These are phyloP conservation scores for Neosilurus mollespiculum DNA, from an alignment of 2,797 vertebrate species.

Conservation along the genomic window DNA sequence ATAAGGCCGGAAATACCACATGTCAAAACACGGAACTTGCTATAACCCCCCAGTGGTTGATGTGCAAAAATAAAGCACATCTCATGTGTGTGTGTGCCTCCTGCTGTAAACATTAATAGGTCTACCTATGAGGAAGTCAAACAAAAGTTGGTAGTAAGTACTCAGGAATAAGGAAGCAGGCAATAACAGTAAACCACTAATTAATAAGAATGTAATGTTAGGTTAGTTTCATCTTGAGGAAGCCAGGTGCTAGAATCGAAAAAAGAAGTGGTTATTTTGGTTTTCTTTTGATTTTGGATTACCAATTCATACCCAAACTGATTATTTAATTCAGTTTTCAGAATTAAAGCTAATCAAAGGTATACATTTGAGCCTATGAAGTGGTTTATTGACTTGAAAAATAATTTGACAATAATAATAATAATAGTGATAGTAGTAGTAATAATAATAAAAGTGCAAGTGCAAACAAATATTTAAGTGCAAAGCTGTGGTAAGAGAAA, in stretches of 20 bases:
- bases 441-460: too few relatives aligned
- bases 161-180: neutral
- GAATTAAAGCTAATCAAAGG: neutral
- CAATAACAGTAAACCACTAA: neutral
- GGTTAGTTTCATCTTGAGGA: neutral
- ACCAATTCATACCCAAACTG: neutral
- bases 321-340: neutral
- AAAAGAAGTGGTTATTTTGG: neutral
- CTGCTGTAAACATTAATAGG: neutral
- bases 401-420: neutral
- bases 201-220: neutral
- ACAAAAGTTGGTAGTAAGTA: constrained; percentile 1
- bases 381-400: neutral
- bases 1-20: neutral
- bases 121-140: neutral
- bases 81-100: neutral
- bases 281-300: neutral
- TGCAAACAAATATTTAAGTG: too few relatives aligned
- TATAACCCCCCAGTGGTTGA: neutral
- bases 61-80: neutral
- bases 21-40: neutral
- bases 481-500: too few relatives aligned
- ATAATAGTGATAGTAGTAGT: too few relatives aligned
- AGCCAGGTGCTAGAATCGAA: neutral
- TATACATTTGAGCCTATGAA: neutral